phyloP scores from a whole-genome alignment of 2,888 invertebrate species.

The Strigamia crassipes region DNA sequence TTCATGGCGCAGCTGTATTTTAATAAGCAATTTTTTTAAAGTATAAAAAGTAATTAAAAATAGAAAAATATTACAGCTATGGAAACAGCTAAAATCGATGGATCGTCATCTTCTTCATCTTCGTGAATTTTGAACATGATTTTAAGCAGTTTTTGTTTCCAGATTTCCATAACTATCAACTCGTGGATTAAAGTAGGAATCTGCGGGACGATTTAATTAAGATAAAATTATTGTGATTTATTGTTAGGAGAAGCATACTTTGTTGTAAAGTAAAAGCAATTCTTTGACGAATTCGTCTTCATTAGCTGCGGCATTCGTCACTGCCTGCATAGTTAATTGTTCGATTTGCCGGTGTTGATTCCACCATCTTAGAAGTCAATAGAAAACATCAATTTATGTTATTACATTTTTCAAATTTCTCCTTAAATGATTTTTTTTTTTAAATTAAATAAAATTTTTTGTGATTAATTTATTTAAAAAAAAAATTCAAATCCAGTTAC shows the following conservation, averaged over 20 bases:
- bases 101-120: neutral
- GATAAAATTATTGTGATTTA: slow-evolving; percentile 49
- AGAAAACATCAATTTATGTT: neutral
- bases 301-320: slow-evolving; percentile 75
- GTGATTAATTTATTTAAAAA: slow-evolving; percentile 54
- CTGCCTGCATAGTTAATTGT: slow-evolving; percentile 85
- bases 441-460: too few relatives aligned
- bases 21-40: neutral
- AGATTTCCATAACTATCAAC: slow-evolving; percentile 78
- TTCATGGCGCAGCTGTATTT: slow-evolving; percentile 73
- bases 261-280: slow-evolving; percentile 73
- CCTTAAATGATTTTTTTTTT: neutral
- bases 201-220: slow-evolving; percentile 60
- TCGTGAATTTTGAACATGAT: neutral
- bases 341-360: slow-evolving; percentile 73
- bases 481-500: slow-evolving; percentile 52
- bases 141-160: slow-evolving; percentile 70
- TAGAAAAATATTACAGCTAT: slow-evolving; percentile 66
- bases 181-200: slow-evolving; percentile 77
- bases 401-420: too few relatives aligned
- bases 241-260: slow-evolving; percentile 62
- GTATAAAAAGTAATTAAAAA: too few relatives aligned
- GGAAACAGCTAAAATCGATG: slow-evolving; percentile 70
- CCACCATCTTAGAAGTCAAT: slow-evolving; percentile 25
- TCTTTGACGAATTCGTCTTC: slow-evolving; percentile 86